Evolutionary conservation across 1,140 invertebrate species (phyloP).

Genomic region (Orius insidiosus): DNA sequence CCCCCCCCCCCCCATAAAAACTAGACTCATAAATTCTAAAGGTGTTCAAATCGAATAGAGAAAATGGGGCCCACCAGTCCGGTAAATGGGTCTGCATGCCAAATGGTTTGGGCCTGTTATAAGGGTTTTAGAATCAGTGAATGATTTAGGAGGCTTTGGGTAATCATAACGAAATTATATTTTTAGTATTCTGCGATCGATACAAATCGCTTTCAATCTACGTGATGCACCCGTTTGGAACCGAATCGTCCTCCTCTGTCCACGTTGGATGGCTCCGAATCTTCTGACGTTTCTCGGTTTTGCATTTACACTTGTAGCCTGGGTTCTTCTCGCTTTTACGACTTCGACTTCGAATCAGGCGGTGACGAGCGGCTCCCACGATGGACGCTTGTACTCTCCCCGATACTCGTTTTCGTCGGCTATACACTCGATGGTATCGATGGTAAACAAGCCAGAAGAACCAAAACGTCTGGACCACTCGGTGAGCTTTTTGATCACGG

Average conservation of each 20-base stretch:
- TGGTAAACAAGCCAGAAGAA: slow-evolving; percentile 93
- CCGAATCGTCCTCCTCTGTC: slow-evolving; percentile 53
- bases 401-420: slow-evolving; percentile 79
- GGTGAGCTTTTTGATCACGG: slow-evolving; percentile 99
- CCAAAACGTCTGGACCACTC: slow-evolving; percentile 75
- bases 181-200: slow-evolving; percentile 15
- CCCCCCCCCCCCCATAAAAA: too few relatives aligned
- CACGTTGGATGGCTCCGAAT: slow-evolving; percentile 89
- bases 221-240: slow-evolving; percentile 44
- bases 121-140: too few relatives aligned
- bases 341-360: slow-evolving; percentile 72
- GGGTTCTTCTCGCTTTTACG: slow-evolving; percentile 73
- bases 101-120: too few relatives aligned
- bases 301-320: slow-evolving; percentile 79
- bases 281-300: slow-evolving; percentile 88
- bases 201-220: slow-evolving; percentile 13
- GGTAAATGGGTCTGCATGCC: too few relatives aligned
- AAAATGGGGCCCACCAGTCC: too few relatives aligned
- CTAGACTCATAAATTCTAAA: too few relatives aligned
- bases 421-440: slow-evolving; percentile 98
- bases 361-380: slow-evolving; percentile 53
- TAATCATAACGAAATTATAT: too few relatives aligned
- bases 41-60: too few relatives aligned
- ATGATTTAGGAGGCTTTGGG: too few relatives aligned
- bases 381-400: slow-evolving; percentile 61